Conservation (phyloP, 2,797 vertebrate genomes). For the Enteromius trimaculatus region DNA sequence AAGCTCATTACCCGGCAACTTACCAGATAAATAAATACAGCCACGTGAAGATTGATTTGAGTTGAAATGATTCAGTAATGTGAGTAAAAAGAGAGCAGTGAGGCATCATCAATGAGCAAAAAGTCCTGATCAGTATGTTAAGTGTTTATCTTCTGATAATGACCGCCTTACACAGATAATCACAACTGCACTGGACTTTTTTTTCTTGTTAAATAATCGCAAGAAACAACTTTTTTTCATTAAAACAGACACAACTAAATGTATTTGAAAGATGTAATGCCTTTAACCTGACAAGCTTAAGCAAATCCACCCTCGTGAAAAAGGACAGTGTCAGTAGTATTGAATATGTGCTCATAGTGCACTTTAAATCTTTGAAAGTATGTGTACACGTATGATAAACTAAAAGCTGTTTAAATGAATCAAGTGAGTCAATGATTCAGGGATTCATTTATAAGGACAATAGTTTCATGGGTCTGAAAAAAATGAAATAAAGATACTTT, state of each 20-base stretch:
- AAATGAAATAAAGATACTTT: no score
- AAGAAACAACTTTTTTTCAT: neutral
- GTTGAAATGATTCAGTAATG: slow-evolving; percentile 3
- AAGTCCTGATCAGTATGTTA: slow-evolving; percentile 2
- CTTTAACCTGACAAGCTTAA: neutral
- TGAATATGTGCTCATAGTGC: neutral
- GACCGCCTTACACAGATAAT: neutral
- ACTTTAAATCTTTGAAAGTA: no score
- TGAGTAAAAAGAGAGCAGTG: neutral
- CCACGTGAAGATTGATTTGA: slow-evolving; percentile 9
- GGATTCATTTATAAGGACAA: no score
- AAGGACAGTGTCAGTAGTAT: neutral
- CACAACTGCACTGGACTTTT: neutral
- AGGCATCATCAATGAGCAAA: neutral
- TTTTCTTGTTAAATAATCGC: neutral
- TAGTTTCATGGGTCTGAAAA: no score
- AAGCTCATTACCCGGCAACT: slow-evolving; percentile 19
- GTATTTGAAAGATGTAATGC: neutral
- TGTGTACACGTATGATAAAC: no score
- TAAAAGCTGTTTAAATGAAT: no score
- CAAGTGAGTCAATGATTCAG: no score
- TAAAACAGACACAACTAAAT: neutral
- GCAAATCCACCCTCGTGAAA: neutral
- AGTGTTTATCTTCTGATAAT: slow-evolving; percentile 8
- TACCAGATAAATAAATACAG: slow-evolving; percentile 15